Evolutionary conservation across 2,113 vertebrate species (phyloP), one percentile per base, ranked within the genome.

Genomic region (Halichoeres trimaculatus): DNA sequence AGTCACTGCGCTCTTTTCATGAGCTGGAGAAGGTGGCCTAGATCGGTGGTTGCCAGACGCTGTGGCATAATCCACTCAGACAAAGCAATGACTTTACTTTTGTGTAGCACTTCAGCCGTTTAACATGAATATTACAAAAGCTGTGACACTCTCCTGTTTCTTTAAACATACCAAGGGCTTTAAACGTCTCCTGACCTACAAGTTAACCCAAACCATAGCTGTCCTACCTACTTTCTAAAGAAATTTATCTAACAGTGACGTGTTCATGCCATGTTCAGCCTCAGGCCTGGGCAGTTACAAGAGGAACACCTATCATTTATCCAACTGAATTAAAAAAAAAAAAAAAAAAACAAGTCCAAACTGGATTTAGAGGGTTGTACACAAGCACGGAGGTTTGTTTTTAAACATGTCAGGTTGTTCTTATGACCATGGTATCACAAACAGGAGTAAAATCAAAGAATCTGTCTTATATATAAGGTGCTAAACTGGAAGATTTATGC

Each of bases 301-400:
- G 8, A 8, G 24, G 14, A 41, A 24, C n/a, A 51, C 5, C 16
- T 19, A 35, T 73, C 23, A 40, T n/a, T 30, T 0, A 47, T 58
- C 57, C 2, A 67, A 34, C 61, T 70, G 52, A 23, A 64, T 53
- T 43, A 2, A 53, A 50, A 55, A 23, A 54, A 13, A 53, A 53
- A 35, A 2, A 53, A 50, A 55, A 23, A 54, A 13, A 53, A 53
- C 45, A 38, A 13, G 0, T 11, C 41, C 41, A 30, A 57, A 69
- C 22, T 40, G 58, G 58, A 59, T 59, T 40, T 40, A 8, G 35
- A 78, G 35, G 30, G 9, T 20, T 40, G 14, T 26, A 19, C 48
- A 34, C n/a, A 53, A 53, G 20, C 54, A 16, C 14, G 23, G 8
- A 20, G 45, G 20, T 1, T n/a, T 47, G 63, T 60, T 54, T 14